Evolutionary conservation across 2,888 invertebrate genomes (phyloP), one percentile per base, ranked within the genome.

Genomic region (Tortricodes alternella): DNA sequence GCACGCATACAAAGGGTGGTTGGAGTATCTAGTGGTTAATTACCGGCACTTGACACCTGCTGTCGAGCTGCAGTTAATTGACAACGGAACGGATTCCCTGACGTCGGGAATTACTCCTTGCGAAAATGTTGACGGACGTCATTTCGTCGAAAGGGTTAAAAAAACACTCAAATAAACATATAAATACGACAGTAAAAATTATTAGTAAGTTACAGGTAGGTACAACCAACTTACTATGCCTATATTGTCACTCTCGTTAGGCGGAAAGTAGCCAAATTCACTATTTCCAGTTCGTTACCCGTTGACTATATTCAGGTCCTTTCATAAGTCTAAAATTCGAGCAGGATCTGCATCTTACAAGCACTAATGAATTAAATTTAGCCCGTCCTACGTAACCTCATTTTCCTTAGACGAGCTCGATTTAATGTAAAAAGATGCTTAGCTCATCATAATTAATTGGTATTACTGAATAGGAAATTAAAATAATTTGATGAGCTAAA

Each of bases 11-110:
- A 9, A 15, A 15, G 27, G 29, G 39, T 29, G 32, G 41, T 44
- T 37, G 37, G 9, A 35, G 43, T 61, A 66, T 80, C 76, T 72
- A 70, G 65, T 71, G 76, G 82, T 84, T 85, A 85, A 86, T 86
- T 85, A 84, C 82, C 74, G 72, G 76, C 78, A 83, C 85, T 84
- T 85, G 85, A 84, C 85, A 83, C 82, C 75, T 74, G 76, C 77
- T 77, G 79, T 74, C 76, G 64, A 46, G 69, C 74, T 79, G 80
- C 78, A 76, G 77, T 80, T 87, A 86, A 87, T 87, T 87, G 87
- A 85, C 85, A 80, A 69, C 66, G 70, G 76, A 76, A 85, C 76
- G 73, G 74, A 68, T 71, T 74, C 80, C 75, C 83, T 80, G 69
- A 75, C 76, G 70, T 75, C 75, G 74, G 75, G 18, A 29, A 18